Conservation (phyloP, 2,797 vertebrate species). For the Hypotaenidia philippensis region DNA sequence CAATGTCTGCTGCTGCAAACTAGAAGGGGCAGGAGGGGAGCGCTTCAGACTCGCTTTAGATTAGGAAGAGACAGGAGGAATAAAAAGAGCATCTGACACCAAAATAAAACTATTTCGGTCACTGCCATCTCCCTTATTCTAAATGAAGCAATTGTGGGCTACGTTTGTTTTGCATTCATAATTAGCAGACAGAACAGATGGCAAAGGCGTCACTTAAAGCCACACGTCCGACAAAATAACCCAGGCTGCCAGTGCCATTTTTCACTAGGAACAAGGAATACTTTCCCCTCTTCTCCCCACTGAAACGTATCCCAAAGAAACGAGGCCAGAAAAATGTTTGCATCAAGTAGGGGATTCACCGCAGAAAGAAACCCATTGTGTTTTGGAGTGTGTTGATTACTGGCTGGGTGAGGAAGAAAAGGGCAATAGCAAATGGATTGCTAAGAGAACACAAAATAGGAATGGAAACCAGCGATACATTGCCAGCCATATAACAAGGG, state of each 20-base stretch:
- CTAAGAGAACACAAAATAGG: constrained; percentile 27
- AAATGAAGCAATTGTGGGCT: constrained; percentile 75
- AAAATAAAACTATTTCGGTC: constrained; percentile 74
- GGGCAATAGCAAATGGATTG: constrained; percentile 2
- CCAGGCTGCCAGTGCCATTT: constrained; percentile 61
- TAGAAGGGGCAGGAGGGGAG: not conserved
- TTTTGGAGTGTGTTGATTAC: not conserved
- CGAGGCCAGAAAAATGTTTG: not conserved
- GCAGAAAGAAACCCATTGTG: constrained; percentile 24
- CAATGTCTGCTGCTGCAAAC: not conserved
- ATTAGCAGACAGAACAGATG: constrained; percentile 77
- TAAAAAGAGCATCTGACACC: constrained; percentile 72
- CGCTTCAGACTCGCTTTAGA: constrained; percentile 47
- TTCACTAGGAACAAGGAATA: constrained; percentile 45
- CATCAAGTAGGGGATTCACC: constrained; percentile 8
- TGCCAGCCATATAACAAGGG: constrained; percentile 29
- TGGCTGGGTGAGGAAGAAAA: not conserved
- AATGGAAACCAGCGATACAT: not conserved
- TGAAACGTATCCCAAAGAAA: constrained; percentile 34
- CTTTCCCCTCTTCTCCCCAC: constrained; percentile 58
- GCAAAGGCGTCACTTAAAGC: constrained; percentile 73
- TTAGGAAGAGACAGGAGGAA: constrained; percentile 57
- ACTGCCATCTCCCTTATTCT: constrained; percentile 68
- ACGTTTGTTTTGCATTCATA: constrained; percentile 74
- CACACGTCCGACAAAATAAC: constrained; percentile 68